Conservation (phyloP, 1,140 invertebrate species). For the Acromyrmex echinatior region DNA sequence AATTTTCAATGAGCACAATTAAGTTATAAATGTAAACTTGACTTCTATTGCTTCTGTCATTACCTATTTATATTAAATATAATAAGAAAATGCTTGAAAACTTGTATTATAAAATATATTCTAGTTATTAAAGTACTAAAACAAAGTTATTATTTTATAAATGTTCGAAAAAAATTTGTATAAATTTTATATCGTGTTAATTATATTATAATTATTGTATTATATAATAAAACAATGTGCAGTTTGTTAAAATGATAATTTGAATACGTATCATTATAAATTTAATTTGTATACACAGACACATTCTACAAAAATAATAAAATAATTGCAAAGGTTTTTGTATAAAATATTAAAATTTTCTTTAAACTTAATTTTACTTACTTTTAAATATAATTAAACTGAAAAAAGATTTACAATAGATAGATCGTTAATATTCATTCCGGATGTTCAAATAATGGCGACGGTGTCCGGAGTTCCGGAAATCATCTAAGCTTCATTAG, state of each 20-base stretch:
- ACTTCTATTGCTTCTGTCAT: conserved; percentile 5
- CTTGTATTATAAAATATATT: background rate
- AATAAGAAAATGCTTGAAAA: background rate
- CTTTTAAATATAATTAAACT: background rate
- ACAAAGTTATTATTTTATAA: background rate
- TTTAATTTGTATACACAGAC: background rate
- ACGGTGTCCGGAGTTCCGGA: conserved; percentile 44
- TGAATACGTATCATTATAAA: background rate
- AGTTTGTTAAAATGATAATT: background rate
- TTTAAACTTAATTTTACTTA: background rate
- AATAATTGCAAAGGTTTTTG: background rate
- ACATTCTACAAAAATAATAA: background rate
- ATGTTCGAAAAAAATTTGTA: background rate
- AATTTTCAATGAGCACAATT: conserved; percentile 28
- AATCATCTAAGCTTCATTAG: conserved; percentile 59
- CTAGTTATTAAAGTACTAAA: background rate
- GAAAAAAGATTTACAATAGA: background rate
- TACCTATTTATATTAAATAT: background rate
- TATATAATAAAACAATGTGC: background rate
- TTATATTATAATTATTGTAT: background rate
- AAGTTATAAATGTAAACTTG: conserved; percentile 36
- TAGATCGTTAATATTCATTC: conserved; percentile 77
- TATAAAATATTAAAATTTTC: background rate
- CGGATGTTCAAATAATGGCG: conserved; percentile 76
- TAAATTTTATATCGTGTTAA: background rate